A percentile compares a stretch with the other conserved stretches of the same genome.
These are phyloP conservation scores for Mythimna impura DNA, from an alignment of 2,888 invertebrate genomes.

Conservation along the genomic window DNA sequence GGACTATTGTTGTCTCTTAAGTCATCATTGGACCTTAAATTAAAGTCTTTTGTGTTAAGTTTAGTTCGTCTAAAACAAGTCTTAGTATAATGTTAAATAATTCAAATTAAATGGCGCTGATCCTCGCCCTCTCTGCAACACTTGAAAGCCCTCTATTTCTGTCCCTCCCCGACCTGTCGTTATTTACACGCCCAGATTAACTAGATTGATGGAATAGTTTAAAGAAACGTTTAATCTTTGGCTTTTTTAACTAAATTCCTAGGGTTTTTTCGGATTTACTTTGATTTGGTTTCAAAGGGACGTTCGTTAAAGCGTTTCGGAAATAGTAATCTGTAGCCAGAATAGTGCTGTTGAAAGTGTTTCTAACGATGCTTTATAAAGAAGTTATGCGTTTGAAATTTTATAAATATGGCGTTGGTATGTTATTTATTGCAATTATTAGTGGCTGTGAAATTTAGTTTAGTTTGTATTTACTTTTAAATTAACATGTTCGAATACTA, in stretches of 20 bases:
- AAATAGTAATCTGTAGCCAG: conserved; percentile 48
- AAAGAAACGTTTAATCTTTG: conserved; percentile 74
- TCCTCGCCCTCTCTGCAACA: conserved; percentile 49
- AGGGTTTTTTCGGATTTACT: conserved; percentile 56
- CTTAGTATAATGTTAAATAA: conserved; percentile 58
- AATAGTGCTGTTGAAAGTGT: conserved; percentile 36
- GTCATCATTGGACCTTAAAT: conserved; percentile 13
- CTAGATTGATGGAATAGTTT: conserved; percentile 75
- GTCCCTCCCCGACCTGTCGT: conserved; percentile 66
- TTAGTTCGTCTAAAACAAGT: conserved; percentile 5
- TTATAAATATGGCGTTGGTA: not conserved
- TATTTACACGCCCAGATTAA: conserved; percentile 73
- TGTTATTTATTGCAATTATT: conserved; percentile 11
- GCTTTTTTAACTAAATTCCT: conserved; percentile 66
- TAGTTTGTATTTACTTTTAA: no score
- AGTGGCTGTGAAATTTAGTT: not conserved
- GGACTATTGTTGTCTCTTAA: conserved; percentile 2
- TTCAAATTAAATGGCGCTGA: conserved; percentile 61
- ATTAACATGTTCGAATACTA: not conserved
- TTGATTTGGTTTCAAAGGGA: conserved; percentile 64
- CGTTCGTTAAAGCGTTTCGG: conserved; percentile 32
- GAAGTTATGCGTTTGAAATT: conserved; percentile 15
- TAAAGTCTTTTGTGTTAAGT: conserved; percentile 19
- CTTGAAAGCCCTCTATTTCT: conserved; percentile 65
- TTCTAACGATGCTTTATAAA: not conserved